These are phyloP conservation scores for Asteroscopus sphinx DNA, from an alignment of 2,888 invertebrate genomes.

Conservation along the genomic window DNA sequence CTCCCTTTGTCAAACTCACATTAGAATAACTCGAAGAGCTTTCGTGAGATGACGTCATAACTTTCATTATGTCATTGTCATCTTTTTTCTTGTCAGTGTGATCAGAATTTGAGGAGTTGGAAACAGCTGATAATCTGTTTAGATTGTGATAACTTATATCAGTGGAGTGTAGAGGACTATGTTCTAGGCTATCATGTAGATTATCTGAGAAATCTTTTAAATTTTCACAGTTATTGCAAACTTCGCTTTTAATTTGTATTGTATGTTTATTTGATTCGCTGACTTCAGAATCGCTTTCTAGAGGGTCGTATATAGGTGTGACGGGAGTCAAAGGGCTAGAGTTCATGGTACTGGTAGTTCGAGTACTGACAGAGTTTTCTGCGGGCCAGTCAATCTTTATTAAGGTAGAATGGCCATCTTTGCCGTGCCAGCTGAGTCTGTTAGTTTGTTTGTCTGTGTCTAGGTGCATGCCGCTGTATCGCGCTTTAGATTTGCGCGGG, in stretches of 20 bases:
- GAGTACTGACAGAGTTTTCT: slow-evolving; percentile 74
- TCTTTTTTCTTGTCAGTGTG: slow-evolving; percentile 64
- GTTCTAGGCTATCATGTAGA: slow-evolving; percentile 74
- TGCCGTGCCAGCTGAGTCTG: slow-evolving; percentile 83
- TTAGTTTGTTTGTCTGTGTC: slow-evolving; percentile 63
- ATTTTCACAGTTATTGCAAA: slow-evolving; percentile 78
- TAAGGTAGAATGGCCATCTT: slow-evolving; percentile 84
- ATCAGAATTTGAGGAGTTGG: slow-evolving; percentile 80
- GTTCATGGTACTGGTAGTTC: slow-evolving; percentile 76
- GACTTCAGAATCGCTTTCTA: slow-evolving; percentile 84
- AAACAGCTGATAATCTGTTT: slow-evolving; percentile 84
- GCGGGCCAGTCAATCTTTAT: slow-evolving; percentile 86
- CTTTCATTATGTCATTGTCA: slow-evolving; percentile 71
- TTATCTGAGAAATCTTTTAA: slow-evolving; percentile 64
- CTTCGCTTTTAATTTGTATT: slow-evolving; percentile 74
- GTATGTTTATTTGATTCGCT: slow-evolving; percentile 81
- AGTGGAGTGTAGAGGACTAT: slow-evolving; percentile 76
- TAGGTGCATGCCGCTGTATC: slow-evolving; percentile 81
- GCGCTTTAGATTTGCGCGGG: slow-evolving; percentile 80
- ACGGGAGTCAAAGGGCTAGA: slow-evolving; percentile 78
- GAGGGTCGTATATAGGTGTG: slow-evolving; percentile 80
- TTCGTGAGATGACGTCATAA: slow-evolving; percentile 86
- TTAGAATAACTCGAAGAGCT: slow-evolving; percentile 84
- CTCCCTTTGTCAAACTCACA: slow-evolving; percentile 72
- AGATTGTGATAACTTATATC: slow-evolving; percentile 87